phyloP scores from a whole-genome alignment of 2,888 invertebrate genomes.

The Drosophila anceps region DNA sequence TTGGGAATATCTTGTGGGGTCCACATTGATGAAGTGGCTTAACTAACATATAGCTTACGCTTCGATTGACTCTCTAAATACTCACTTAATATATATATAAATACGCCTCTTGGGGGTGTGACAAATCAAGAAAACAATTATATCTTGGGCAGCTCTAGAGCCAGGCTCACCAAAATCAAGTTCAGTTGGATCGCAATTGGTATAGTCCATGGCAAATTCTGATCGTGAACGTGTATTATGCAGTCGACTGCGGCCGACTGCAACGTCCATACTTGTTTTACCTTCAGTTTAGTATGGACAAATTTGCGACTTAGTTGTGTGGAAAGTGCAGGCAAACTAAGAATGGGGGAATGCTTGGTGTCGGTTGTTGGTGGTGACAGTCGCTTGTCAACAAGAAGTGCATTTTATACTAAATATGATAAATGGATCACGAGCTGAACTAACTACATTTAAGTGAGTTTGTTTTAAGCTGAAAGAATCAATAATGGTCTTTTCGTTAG shows the following conservation, averaged over 20 bases:
- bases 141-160: too few species aligned
- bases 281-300: conserved; percentile 49
- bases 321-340: conserved; percentile 56
- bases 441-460: conserved; percentile 2
- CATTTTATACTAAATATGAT: conserved; percentile 40
- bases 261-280: not conserved
- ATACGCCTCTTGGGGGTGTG: too few species aligned
- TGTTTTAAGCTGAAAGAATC: not conserved
- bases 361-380: conserved; percentile 78
- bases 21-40: too few species aligned
- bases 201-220: not conserved
- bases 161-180: not conserved
- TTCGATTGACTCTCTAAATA: too few species aligned
- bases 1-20: too few species aligned
- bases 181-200: not conserved
- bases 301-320: conserved; percentile 77
- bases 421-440: conserved; percentile 24
- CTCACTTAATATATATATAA: too few species aligned
- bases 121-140: too few species aligned
- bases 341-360: conserved; percentile 51
- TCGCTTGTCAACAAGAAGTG: conserved; percentile 73
- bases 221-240: not conserved
- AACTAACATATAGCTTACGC: too few species aligned
- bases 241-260: not conserved
- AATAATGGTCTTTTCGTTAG: not conserved